phyloP scores from a whole-genome alignment of 1,140 invertebrate genomes.

The Pentalonia nigronervosa region DNA sequence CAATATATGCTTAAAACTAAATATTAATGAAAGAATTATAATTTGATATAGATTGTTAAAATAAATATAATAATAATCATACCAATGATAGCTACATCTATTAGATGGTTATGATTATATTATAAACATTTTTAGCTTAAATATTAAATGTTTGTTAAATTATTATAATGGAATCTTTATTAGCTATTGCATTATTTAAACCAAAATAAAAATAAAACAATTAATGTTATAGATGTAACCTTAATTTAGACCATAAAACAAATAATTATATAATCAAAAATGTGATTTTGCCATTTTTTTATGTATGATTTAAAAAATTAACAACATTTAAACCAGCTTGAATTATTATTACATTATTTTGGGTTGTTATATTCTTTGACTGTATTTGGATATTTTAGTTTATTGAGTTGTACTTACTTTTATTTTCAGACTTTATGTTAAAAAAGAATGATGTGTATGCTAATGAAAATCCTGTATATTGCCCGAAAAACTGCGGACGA shows the following conservation, averaged over 20 bases:
- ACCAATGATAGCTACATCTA: background rate
- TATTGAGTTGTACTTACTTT: background rate
- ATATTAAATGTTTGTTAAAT: background rate
- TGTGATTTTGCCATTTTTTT: background rate
- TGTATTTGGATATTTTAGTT: background rate
- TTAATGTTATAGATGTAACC: background rate
- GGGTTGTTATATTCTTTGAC: background rate
- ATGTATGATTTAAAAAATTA: conserved; percentile 3
- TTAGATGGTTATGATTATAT: background rate
- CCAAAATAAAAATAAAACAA: background rate
- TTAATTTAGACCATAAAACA: background rate
- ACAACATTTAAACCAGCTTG: conserved; percentile 26
- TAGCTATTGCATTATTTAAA: background rate
- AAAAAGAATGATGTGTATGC: conserved; percentile 10
- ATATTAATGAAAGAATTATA: background rate
- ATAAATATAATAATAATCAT: background rate
- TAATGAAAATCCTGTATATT: conserved; percentile 57
- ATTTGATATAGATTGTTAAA: background rate
- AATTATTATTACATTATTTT: background rate
- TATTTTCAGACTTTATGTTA: conserved; percentile 14
- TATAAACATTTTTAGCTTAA: background rate
- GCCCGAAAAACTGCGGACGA: conserved; percentile 60
- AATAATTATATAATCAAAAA: background rate
- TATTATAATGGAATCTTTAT: background rate
- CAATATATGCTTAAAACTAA: background rate